Evolutionary conservation across 2,797 vertebrate species (phyloP).

Genomic region (Furcifer pardalis): DNA sequence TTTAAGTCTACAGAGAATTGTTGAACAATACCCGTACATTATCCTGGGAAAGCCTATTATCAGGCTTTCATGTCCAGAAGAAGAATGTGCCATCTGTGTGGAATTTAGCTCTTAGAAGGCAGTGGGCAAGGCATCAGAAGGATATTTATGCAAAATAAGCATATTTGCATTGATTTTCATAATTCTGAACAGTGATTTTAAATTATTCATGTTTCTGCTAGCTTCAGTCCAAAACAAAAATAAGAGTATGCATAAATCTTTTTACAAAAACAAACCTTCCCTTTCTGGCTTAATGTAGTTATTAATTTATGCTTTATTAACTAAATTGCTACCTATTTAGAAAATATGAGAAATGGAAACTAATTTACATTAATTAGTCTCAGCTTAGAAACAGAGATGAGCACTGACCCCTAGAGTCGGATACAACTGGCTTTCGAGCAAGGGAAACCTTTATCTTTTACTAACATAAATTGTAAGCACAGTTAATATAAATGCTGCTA

Average conservation of each 20-base stretch:
- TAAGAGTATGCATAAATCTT: background rate
- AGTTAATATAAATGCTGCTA: too few species aligned
- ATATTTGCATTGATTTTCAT: background rate
- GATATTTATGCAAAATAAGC: background rate
- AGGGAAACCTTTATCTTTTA: too few species aligned
- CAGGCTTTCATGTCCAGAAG: background rate
- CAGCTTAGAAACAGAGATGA: too few species aligned
- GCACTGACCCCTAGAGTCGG: too few species aligned
- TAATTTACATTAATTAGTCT: background rate
- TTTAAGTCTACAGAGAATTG: background rate
- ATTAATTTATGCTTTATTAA: background rate
- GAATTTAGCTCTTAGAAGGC: background rate
- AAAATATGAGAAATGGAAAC: background rate
- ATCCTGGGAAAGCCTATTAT: background rate
- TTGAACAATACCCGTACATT: background rate
- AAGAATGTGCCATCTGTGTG: background rate
- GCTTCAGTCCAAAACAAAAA: background rate
- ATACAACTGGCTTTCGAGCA: too few species aligned
- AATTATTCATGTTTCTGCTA: background rate
- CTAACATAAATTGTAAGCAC: background rate
- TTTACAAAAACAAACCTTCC: background rate
- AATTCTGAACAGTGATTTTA: background rate
- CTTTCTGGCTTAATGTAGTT: background rate
- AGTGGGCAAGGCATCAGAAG: background rate
- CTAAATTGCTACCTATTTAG: background rate